phyloP scores from a whole-genome alignment of 2,888 invertebrate species.

The Piscicola geometra region DNA sequence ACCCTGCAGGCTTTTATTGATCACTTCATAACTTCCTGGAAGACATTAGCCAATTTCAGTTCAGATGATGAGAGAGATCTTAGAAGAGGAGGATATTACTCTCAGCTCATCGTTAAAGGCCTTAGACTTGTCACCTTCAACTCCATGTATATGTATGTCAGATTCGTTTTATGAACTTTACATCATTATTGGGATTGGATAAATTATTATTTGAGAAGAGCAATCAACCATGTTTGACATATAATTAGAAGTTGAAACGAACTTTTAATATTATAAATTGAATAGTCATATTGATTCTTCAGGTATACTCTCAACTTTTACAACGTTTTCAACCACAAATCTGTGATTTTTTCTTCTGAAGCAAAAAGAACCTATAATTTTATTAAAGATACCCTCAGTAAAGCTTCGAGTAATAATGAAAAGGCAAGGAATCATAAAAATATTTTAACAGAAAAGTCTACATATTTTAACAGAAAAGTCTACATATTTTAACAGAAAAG shows the following conservation, averaged over 20 bases:
- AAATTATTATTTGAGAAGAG: background rate
- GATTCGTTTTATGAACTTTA: too few species aligned
- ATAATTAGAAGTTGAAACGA: too few species aligned
- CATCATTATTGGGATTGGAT: background rate
- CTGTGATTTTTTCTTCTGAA: background rate
- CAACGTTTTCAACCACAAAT: conserved; percentile 35
- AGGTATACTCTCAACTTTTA: conserved; percentile 41
- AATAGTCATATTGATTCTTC: background rate
- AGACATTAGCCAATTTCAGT: background rate
- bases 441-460: too few species aligned
- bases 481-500: too few species aligned
- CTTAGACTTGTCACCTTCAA: conserved; percentile 41
- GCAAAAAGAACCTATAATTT: conserved; percentile 16
- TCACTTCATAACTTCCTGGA: conserved; percentile 15
- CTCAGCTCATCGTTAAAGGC: conserved; percentile 27
- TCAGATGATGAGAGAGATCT: background rate
- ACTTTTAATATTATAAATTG: background rate
- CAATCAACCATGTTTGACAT: background rate
- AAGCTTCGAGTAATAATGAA: conserved; percentile 28
- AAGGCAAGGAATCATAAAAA: too few species aligned
- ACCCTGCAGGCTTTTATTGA: conserved; percentile 1
- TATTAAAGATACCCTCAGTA: conserved; percentile 10
- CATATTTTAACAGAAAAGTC: too few species aligned
- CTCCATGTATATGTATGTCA: conserved; percentile 38
- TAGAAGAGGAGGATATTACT: conserved; percentile 37